Evolutionary conservation across 2,113 vertebrate species (phyloP).

Genomic region (Cygnus buccinator): DNA sequence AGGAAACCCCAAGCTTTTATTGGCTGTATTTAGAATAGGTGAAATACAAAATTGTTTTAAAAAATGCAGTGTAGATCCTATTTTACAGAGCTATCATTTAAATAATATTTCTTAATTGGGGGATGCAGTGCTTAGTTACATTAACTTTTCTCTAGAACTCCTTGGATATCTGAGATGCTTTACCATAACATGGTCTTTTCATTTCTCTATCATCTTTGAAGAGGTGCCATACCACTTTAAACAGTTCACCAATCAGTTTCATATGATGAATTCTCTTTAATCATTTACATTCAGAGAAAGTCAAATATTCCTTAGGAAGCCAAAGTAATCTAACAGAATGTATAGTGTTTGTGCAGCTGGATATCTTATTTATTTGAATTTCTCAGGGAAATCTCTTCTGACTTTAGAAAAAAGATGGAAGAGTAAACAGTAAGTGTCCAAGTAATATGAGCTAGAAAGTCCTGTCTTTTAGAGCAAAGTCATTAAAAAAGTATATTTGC

Average conservation of each 20-base stretch:
- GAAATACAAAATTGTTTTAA: neutral
- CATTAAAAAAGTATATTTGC: slow-evolving; percentile 80
- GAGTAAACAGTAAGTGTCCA: slow-evolving; percentile 82
- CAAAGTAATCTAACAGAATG: slow-evolving; percentile 78
- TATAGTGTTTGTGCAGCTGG: slow-evolving; percentile 95
- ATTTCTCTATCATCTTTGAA: slow-evolving; percentile 39
- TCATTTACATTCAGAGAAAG: slow-evolving; percentile 80
- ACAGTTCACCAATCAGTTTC: slow-evolving; percentile 74
- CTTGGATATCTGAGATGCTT: slow-evolving; percentile 22
- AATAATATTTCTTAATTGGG: slow-evolving; percentile 27
- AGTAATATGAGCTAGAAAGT: slow-evolving; percentile 84
- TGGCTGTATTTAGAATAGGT: neutral
- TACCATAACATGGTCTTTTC: neutral
- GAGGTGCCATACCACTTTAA: slow-evolving; percentile 62
- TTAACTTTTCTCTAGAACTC: neutral
- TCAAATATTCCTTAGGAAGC: slow-evolving; percentile 78
- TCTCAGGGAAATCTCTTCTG: slow-evolving; percentile 87
- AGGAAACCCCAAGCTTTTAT: slow-evolving; percentile 37
- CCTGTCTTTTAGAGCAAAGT: slow-evolving; percentile 79
- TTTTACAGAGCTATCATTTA: neutral
- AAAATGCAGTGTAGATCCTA: neutral
- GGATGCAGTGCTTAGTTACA: neutral
- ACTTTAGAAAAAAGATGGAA: slow-evolving; percentile 82
- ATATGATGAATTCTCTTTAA: slow-evolving; percentile 73
- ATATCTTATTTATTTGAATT: slow-evolving; percentile 91